Evolutionary conservation across 1,140 invertebrate genomes (phyloP).

Genomic region (Drosophila tropicalis): DNA sequence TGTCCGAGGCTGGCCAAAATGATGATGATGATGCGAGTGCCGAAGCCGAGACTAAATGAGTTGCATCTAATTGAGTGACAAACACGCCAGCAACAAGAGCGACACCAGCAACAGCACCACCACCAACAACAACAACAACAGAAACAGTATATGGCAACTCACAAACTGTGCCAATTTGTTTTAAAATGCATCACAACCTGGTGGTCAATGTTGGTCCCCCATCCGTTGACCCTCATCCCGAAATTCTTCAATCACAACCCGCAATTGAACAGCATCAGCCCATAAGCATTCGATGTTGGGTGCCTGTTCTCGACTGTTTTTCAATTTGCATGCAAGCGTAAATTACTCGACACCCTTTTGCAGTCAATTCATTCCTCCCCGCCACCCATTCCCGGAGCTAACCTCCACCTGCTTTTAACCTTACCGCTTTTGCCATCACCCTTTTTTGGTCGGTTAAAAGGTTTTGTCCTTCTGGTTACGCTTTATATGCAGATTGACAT

Average conservation of each 20-base stretch:
- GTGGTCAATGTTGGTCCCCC: conserved; percentile 58
- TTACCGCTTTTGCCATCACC: not conserved
- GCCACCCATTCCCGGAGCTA: not conserved
- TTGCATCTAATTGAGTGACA: conserved; percentile 80
- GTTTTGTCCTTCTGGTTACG: conserved; percentile 63
- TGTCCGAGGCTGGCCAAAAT: conserved; percentile 54
- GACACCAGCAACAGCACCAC: conserved; percentile 28
- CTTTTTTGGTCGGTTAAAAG: conserved; percentile 50
- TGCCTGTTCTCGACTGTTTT: conserved; percentile 71
- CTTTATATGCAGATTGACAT: conserved; percentile 71
- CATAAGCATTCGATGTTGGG: conserved; percentile 15
- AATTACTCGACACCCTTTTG: conserved; percentile 55
- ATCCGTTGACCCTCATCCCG: not conserved
- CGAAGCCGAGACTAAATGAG: conserved; percentile 60
- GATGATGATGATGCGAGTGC: conserved; percentile 26
- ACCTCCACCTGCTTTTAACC: not conserved
- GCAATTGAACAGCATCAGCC: conserved; percentile 5
- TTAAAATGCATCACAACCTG: conserved; percentile 72
- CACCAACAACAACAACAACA: conserved; percentile 24
- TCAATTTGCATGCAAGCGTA: conserved; percentile 78
- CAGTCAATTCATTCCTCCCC: not conserved
- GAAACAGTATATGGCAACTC: conserved; percentile 30
- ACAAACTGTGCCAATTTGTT: conserved; percentile 81
- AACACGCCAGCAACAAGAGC: conserved; percentile 50
- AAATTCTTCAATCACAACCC: conserved; percentile 1